Base-by-base conservation (phyloP, 1,140 invertebrate species). In the Mya arenaria region DNA sequence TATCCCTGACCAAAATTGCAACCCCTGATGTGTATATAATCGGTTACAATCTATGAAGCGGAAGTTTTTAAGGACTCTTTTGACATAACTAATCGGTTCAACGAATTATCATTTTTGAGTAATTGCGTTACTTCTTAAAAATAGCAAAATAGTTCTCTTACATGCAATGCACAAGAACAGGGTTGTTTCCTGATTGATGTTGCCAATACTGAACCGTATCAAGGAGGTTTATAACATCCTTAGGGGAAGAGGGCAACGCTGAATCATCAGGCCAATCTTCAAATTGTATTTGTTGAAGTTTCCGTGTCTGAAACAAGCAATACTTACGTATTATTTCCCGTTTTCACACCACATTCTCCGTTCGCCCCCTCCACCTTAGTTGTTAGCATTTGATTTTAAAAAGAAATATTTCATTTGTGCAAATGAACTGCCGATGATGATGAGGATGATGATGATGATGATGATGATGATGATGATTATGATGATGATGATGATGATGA, bases 101-200 rank as follows among this genome's bases (percentile, higher is more conserved):
- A n/a, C n/a, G n/a, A n/a, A n/a, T n/a, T n/a, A n/a, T n/a, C n/a
- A n/a, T n/a, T n/a, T n/a, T n/a, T n/a, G n/a, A n/a, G n/a, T n/a
- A n/a, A n/a, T n/a, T n/a, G n/a, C n/a, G n/a, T n/a, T n/a, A n/a
- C n/a, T n/a, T n/a, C n/a, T n/a, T n/a, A n/a, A n/a, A n/a, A n/a
- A n/a, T n/a, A n/a, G n/a, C 10, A 48, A 48, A n/a, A 13, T 48
- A 62, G 23, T 17, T 30, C 3, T 41, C 55, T 28, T 60, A 73
- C 71, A 73, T 73, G 71, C 71, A 73, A 39, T 73, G 71, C 1
- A 73, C 71, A 23, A 73, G 32, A 1, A 73, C 4, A 25, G 48
- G 30, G 15, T 73, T 37, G n/a, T 58, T 58, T 39, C 71, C 71
- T 15, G 55, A 30, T 39, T 34, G 34, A 25, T 36, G 32, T 39